phyloP scores from a whole-genome alignment of 2,797 vertebrate species.

The Varecia variegata region DNA sequence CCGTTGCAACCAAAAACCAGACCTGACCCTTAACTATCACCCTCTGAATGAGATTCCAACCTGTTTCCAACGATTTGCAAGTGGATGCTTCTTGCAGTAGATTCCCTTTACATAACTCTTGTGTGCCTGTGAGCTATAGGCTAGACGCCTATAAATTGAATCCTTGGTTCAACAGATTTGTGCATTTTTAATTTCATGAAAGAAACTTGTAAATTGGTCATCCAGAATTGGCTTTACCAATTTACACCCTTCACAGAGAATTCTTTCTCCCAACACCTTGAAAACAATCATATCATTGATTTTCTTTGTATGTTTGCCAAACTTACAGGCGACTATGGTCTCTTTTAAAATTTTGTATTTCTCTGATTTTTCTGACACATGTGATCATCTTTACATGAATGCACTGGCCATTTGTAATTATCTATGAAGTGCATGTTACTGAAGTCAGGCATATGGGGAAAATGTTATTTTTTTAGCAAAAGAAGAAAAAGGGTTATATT shows the following conservation, averaged over 20 bases:
- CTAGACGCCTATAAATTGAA: neutral
- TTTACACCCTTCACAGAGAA: neutral
- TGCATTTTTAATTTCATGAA: neutral
- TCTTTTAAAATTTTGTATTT: neutral
- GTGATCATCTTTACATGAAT: neutral
- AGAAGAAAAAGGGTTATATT: neutral
- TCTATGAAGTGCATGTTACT: fast-evolving
- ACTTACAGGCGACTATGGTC: fast-evolving
- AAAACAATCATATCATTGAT: neutral
- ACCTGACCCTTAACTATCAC: neutral
- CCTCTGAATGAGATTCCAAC: too few relatives aligned
- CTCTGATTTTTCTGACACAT: neutral
- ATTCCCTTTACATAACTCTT: neutral
- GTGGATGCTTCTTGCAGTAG: neutral
- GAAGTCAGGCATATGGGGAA: neutral
- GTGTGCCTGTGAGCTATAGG: neutral
- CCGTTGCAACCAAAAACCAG: neutral
- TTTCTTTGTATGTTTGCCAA: neutral
- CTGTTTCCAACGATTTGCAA: neutral
- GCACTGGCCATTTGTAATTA: neutral
- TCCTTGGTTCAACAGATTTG: neutral
- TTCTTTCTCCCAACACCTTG: neutral
- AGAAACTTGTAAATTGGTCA: too few relatives aligned
- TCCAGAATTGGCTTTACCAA: too few relatives aligned
- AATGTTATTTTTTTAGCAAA: neutral